Percentiles rank a stretch among this genome's conserved stretches.
Conservation (phyloP, 2,888 invertebrate species). For the Silvanus unidentatus region DNA sequence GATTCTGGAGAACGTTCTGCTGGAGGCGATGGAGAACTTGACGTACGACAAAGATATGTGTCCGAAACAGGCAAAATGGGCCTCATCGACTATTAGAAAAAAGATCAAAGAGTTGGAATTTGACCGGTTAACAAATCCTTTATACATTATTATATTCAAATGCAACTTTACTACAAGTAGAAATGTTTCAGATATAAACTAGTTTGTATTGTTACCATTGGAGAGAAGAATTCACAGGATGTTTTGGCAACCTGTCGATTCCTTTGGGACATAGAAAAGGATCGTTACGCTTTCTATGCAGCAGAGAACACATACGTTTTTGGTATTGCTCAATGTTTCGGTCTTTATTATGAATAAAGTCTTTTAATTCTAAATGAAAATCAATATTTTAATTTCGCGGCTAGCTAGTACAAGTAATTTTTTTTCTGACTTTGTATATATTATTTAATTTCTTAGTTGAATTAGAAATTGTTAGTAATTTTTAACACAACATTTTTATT, state of each 20-base stretch:
- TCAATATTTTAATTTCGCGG: too few species aligned
- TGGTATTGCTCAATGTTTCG: slow-evolving; percentile 60
- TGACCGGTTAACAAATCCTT: too few species aligned
- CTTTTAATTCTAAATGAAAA: too few species aligned
- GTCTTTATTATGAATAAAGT: slow-evolving; percentile 64
- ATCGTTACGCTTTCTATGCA: slow-evolving; percentile 55
- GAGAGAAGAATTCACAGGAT: slow-evolving; percentile 63
- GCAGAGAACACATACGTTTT: slow-evolving; percentile 60
- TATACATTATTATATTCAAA: too few species aligned
- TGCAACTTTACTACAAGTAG: too few species aligned
- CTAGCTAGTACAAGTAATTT: too few species aligned
- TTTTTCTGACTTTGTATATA: too few species aligned
- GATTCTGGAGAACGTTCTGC: slow-evolving; percentile 55
- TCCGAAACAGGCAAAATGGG: slow-evolving; percentile 51
- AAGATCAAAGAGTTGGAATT: slow-evolving; percentile 60
- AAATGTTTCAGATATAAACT: slow-evolving; percentile 63
- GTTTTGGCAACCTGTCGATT: slow-evolving; percentile 57
- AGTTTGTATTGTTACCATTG: slow-evolving; percentile 58
- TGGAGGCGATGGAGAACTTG: slow-evolving; percentile 53
- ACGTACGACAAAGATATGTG: slow-evolving; percentile 57
- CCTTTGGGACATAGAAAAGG: slow-evolving; percentile 63
- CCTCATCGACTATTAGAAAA: slow-evolving; percentile 56
- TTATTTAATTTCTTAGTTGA: too few species aligned
- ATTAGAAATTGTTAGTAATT: too few species aligned
- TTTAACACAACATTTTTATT: too few species aligned